Conservation (phyloP, 2,888 invertebrate genomes). For the Sarcophaga caerulescens region DNA sequence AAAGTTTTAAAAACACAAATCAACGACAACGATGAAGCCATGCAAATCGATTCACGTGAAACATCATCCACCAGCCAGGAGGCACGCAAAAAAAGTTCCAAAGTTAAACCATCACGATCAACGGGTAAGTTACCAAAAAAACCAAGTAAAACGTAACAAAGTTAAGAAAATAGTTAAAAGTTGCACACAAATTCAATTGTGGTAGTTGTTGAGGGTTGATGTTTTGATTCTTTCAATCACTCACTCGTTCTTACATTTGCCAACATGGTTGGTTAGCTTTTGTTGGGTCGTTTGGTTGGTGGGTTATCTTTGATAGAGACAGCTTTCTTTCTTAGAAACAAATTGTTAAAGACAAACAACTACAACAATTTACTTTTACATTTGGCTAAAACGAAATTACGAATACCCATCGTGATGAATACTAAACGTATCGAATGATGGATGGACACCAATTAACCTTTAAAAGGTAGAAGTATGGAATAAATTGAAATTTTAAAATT, state of each 20-base stretch:
- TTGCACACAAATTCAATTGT: slow-evolving; percentile 35
- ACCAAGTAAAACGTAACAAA: background rate
- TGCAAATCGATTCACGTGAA: slow-evolving; percentile 88
- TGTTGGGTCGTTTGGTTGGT: slow-evolving; percentile 2
- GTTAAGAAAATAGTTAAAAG: slow-evolving; percentile 14
- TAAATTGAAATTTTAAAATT: background rate
- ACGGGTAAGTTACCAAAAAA: slow-evolving; percentile 71
- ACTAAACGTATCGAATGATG: background rate
- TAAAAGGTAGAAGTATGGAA: background rate
- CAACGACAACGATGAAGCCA: slow-evolving; percentile 92
- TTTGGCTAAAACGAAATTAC: background rate
- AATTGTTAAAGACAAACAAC: background rate
- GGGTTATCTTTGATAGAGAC: slow-evolving; percentile 4
- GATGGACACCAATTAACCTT: background rate
- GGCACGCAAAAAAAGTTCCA: slow-evolving; percentile 79
- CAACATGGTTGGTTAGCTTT: background rate
- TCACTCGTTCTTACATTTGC: too few species aligned
- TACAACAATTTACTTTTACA: background rate
- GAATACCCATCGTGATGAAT: background rate
- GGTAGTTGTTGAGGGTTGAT: background rate
- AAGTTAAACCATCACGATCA: slow-evolving; percentile 78
- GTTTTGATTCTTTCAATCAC: background rate
- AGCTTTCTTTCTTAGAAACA: background rate
- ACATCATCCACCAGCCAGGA: slow-evolving; percentile 82
- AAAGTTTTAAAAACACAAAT: slow-evolving; percentile 92